phyloP scores from a whole-genome alignment of 2,797 vertebrate genomes.

The Clarias platycephalus region DNA sequence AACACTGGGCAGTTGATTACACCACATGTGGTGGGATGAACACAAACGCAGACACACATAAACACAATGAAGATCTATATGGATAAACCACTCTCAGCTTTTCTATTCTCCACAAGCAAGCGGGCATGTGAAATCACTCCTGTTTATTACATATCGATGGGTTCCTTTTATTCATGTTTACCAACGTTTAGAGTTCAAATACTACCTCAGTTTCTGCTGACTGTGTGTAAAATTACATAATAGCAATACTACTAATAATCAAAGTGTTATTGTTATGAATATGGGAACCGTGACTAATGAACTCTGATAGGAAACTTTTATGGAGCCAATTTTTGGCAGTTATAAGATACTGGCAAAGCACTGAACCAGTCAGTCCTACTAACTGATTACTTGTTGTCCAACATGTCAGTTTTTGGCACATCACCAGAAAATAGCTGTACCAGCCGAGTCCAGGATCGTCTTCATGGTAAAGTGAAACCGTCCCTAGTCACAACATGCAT shows the following conservation, averaged over 20 bases:
- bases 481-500: too few species aligned
- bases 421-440: not conserved
- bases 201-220: not conserved
- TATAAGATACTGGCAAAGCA: not conserved
- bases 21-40: slow-evolving; percentile 32
- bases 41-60: slow-evolving; percentile 16
- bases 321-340: not conserved
- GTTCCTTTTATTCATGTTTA: not conserved
- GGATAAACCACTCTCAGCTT: not conserved
- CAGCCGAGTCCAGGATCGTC: not conserved
- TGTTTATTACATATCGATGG: not conserved
- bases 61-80: not conserved
- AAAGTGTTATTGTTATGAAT: not conserved
- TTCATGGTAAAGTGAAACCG: too few species aligned
- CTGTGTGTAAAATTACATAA: not conserved
- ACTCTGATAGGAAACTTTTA: not conserved
- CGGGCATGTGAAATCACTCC: not conserved
- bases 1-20: slow-evolving; percentile 40
- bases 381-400: not conserved
- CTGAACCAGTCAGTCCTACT: not conserved
- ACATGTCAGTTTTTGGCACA: not conserved
- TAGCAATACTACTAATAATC: not conserved
- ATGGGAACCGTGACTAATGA: not conserved
- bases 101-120: not conserved
- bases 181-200: too few species aligned